Conservation (phyloP, 64 coral and sea anemone species). For the Trachythela sp. region DNA sequence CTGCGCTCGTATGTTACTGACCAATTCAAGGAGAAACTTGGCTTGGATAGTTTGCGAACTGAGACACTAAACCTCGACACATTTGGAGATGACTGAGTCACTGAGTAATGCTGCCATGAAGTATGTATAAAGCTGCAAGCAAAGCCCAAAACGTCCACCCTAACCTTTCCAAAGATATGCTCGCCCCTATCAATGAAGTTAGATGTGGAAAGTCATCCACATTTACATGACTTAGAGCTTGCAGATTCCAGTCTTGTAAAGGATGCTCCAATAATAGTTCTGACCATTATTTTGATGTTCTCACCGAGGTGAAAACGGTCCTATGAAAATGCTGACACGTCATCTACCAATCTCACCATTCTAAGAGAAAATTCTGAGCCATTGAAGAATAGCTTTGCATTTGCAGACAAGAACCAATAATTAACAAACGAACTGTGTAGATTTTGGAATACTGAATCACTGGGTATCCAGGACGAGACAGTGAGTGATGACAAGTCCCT, state of each 20-base stretch:
- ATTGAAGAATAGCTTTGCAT: neutral
- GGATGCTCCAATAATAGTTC: neutral
- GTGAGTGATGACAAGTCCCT: neutral
- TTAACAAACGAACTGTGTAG: neutral
- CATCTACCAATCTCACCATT: neutral
- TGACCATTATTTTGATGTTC: constrained; percentile 12
- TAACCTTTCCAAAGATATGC: neutral
- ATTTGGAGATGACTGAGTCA: neutral
- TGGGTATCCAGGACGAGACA: neutral
- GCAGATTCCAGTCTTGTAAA: neutral
- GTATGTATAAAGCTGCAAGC: neutral
- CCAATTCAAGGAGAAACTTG: neutral
- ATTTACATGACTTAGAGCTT: neutral
- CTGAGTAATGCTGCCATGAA: neutral
- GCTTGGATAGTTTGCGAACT: neutral
- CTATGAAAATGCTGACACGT: neutral
- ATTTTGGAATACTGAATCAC: neutral
- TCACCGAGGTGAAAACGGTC: constrained; percentile 10
- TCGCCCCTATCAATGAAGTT: neutral
- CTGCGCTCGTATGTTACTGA: neutral
- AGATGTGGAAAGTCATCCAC: neutral
- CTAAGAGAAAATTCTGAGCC: neutral
- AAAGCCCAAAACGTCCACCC: neutral
- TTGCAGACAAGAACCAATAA: neutral
- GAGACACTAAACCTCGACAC: constrained; percentile 6